Conservation (phyloP, 2,888 invertebrate species). For the Lasioglossum morio region DNA sequence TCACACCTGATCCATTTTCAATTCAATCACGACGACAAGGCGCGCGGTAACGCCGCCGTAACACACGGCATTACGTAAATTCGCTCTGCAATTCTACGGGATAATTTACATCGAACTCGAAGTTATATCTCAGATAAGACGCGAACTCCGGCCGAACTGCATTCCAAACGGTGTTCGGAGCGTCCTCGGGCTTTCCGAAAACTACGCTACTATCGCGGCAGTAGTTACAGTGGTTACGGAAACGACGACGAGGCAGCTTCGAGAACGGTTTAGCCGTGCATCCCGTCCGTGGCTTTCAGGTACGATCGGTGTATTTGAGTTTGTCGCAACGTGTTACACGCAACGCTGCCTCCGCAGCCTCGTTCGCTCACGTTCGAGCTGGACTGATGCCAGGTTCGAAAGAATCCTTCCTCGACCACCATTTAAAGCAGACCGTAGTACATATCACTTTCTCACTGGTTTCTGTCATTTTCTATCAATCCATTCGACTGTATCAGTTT, state of each 20-base stretch:
- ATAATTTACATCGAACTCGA: slow-evolving; percentile 52
- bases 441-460: slow-evolving; percentile 59
- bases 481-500: not conserved
- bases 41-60: slow-evolving; percentile 21
- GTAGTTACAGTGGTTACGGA: slow-evolving; percentile 62
- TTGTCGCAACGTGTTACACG: slow-evolving; percentile 74
- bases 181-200: slow-evolving; percentile 44
- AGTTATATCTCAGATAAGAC: slow-evolving; percentile 60
- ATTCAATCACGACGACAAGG: slow-evolving; percentile 41
- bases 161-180: slow-evolving; percentile 46
- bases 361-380: slow-evolving; percentile 58
- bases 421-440: slow-evolving; percentile 77
- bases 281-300: slow-evolving; percentile 35
- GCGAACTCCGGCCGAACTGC: slow-evolving; percentile 54
- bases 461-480: slow-evolving; percentile 13
- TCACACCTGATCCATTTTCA: slow-evolving; percentile 47
- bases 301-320: slow-evolving; percentile 73
- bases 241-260: slow-evolving; percentile 57
- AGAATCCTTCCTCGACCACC: slow-evolving; percentile 70
- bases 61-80: slow-evolving; percentile 50
- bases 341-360: slow-evolving; percentile 59
- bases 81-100: slow-evolving; percentile 38
- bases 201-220: slow-evolving; percentile 51
- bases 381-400: slow-evolving; percentile 76
- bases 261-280: slow-evolving; percentile 59